Conservation (phyloP, 1,140 invertebrate genomes). For the Microplitis mediator region DNA sequence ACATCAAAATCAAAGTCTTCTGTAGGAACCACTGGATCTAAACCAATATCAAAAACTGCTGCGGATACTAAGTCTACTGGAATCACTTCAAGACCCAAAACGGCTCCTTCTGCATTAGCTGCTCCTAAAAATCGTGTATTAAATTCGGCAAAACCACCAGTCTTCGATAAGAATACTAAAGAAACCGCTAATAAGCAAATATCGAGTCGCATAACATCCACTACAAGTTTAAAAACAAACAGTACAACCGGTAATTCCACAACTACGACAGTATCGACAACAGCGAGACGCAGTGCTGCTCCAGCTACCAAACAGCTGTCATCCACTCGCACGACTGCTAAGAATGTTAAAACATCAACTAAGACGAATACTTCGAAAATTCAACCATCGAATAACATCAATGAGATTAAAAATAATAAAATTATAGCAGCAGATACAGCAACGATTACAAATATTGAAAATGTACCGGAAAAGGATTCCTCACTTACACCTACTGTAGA, state of each 20-base stretch:
- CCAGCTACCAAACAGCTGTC: slow-evolving; percentile 45
- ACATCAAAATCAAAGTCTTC: slow-evolving; percentile 29
- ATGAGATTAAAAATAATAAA: slow-evolving; percentile 36
- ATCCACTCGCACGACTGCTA: slow-evolving; percentile 23
- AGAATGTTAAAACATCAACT: slow-evolving; percentile 33
- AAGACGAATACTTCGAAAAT: slow-evolving; percentile 52
- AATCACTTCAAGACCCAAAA: slow-evolving; percentile 44
- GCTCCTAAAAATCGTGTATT: slow-evolving; percentile 31
- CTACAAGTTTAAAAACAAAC: slow-evolving; percentile 35
- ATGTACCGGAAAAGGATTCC: slow-evolving; percentile 53
- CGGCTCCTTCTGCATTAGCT: slow-evolving; percentile 38
- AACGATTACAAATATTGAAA: slow-evolving; percentile 46
- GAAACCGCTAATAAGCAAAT: slow-evolving; percentile 68
- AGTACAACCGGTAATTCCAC: slow-evolving; percentile 24
- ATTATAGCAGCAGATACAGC: slow-evolving; percentile 27
- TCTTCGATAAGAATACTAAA: slow-evolving; percentile 66
- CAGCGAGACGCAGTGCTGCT: slow-evolving; percentile 34
- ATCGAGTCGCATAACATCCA: slow-evolving; percentile 53
- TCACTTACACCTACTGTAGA: slow-evolving; percentile 53
- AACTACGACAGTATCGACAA: slow-evolving; percentile 36
- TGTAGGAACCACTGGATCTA: slow-evolving; percentile 17
- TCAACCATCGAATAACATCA: slow-evolving; percentile 51
- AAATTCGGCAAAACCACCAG: slow-evolving; percentile 44
- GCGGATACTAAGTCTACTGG: slow-evolving; percentile 22
- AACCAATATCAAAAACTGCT: slow-evolving; percentile 10